Evolutionary conservation across 2,797 vertebrate species (phyloP).

Genomic region (Salmo trutta): DNA sequence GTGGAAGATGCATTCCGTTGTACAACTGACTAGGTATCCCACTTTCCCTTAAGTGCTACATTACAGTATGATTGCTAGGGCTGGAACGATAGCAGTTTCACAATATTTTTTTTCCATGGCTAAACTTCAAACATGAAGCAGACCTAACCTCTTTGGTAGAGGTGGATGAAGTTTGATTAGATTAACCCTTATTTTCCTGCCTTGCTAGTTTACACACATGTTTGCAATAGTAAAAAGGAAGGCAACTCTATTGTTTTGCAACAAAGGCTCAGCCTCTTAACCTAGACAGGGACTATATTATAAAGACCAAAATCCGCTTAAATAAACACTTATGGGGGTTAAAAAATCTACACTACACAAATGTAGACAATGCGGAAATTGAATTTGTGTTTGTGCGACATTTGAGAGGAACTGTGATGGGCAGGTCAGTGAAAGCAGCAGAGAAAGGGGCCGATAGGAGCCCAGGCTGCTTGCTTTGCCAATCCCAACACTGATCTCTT

Average conservation of each 20-base stretch:
- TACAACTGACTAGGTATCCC: too few relatives aligned
- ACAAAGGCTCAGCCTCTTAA: background rate
- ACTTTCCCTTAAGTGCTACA: too few relatives aligned
- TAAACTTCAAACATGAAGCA: too few relatives aligned
- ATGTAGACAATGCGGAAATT: slow-evolving; percentile 15
- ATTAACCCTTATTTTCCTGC: slow-evolving; percentile 22
- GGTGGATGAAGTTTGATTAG: slow-evolving; percentile 29
- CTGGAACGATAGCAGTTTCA: too few relatives aligned
- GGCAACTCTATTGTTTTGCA: background rate
- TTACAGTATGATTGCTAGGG: too few relatives aligned
- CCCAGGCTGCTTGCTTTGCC: slow-evolving; percentile 13
- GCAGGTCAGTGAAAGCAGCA: slow-evolving; percentile 21
- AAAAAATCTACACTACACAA: background rate
- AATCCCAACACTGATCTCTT: slow-evolving; percentile 33
- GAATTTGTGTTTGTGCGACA: slow-evolving; percentile 26
- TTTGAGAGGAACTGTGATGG: slow-evolving; percentile 18
- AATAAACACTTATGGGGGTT: background rate
- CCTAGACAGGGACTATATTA: background rate
- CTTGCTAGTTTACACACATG: slow-evolving; percentile 35
- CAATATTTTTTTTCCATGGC: too few relatives aligned
- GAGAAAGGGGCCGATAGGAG: slow-evolving; percentile 2
- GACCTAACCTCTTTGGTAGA: slow-evolving; percentile 5
- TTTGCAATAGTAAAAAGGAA: slow-evolving; percentile 22
- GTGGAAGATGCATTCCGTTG: too few relatives aligned
- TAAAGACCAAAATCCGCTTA: background rate